Percentiles rank a stretch among this genome's conserved stretches.
Evolutionary conservation across 2,888 invertebrate species (phyloP).

Genomic region (Keiferia lycopersicella): DNA sequence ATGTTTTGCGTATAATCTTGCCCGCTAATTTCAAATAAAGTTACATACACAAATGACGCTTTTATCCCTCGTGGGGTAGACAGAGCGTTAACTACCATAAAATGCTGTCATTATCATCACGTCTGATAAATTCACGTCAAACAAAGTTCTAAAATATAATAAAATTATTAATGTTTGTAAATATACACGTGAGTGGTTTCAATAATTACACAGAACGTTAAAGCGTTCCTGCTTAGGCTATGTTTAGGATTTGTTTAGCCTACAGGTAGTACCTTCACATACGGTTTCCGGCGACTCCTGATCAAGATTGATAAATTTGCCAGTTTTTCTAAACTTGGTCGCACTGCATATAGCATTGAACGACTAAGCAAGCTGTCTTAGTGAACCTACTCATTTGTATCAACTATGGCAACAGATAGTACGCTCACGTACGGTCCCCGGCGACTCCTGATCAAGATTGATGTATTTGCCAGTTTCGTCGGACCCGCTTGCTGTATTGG

Average conservation of each 20-base stretch:
- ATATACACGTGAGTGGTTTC: too few species aligned
- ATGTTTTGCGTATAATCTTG: too few species aligned
- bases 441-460: constrained; percentile 71
- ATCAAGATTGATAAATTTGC: constrained; percentile 71
- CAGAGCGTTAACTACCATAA: too few species aligned
- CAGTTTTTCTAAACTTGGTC: constrained; percentile 33
- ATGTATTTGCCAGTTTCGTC: constrained; percentile 52
- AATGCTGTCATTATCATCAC: too few species aligned
- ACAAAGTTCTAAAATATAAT: too few species aligned
- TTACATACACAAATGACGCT: too few species aligned
- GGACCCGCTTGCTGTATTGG: constrained; percentile 28
- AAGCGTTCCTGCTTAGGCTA: neutral
- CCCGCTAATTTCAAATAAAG: too few species aligned
- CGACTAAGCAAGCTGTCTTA: neutral
- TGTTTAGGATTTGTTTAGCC: constrained; percentile 30
- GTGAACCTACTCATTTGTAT: neutral
- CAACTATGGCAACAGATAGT: constrained; percentile 39
- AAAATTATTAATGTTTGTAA: too few species aligned
- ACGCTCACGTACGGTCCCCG: constrained; percentile 53
- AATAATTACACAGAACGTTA: neutral
- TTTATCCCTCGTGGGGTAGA: too few species aligned
- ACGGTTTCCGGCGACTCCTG: constrained; percentile 59
- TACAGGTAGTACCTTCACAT: constrained; percentile 47
- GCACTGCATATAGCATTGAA: constrained; percentile 4
- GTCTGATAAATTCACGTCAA: too few species aligned